A percentile compares a stretch with the other conserved stretches of the same genome.
These are phyloP conservation scores for Microcebus murinus DNA, from an alignment of 2,113 vertebrate genomes.

Conservation along the genomic window DNA sequence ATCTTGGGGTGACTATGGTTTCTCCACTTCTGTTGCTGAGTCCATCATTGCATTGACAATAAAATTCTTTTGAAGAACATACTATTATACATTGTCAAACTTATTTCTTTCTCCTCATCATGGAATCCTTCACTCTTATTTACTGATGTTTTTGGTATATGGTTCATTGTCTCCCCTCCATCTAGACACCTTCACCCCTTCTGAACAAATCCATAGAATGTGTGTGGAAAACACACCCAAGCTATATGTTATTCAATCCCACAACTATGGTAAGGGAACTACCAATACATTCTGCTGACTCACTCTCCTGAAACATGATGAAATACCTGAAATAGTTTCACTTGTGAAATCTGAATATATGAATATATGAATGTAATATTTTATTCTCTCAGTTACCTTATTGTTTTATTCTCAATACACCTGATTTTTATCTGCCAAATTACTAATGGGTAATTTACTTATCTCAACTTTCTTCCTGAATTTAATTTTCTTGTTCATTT, in stretches of 20 bases:
- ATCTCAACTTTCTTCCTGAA: neutral
- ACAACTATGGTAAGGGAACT: neutral
- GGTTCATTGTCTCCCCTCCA: neutral
- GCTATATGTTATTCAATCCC: too few species aligned
- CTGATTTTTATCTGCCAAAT: neutral
- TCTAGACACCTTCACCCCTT: neutral
- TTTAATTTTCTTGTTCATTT: neutral
- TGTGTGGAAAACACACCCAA: neutral
- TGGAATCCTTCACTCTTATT: neutral
- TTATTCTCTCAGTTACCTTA: neutral
- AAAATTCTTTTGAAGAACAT: neutral
- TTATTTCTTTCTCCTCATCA: neutral
- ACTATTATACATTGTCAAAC: neutral
- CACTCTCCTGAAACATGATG: neutral
- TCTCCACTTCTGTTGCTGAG: neutral
- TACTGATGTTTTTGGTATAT: neutral
- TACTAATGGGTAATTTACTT: neutral
- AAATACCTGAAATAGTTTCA: neutral
- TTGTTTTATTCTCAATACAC: neutral
- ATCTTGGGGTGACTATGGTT: accelerated
- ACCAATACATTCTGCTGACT: neutral
- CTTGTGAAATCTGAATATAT: neutral
- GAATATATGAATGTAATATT: neutral
- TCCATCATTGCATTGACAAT: neutral
- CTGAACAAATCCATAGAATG: neutral